Conservation (phyloP, 2,113 vertebrate genomes). For the Thalassarche chlororhynchos region DNA sequence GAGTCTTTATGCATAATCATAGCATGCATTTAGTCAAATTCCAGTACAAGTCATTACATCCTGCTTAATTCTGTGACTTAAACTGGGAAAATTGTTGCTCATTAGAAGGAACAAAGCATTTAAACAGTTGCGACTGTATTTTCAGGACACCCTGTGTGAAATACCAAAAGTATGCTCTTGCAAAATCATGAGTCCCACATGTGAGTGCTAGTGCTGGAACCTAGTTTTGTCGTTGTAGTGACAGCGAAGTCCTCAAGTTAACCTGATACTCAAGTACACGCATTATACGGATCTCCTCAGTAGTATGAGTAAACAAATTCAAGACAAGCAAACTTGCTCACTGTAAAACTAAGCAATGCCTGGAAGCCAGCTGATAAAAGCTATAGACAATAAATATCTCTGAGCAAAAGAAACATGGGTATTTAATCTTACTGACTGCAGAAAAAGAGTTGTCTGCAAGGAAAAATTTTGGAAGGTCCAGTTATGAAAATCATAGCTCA, state of each 20-base stretch:
- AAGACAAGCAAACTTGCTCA: neutral
- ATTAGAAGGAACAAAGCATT: constrained; percentile 1
- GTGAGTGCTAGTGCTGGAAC: neutral
- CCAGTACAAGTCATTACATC: constrained; percentile 9
- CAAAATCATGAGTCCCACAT: neutral
- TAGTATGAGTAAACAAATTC: neutral
- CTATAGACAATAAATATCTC: neutral
- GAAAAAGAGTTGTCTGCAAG: neutral
- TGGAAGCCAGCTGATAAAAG: neutral
- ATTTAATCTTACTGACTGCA: neutral
- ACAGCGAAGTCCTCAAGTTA: neutral
- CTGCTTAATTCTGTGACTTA: constrained; percentile 14
- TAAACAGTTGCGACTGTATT: neutral
- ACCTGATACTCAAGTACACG: neutral
- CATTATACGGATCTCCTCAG: neutral
- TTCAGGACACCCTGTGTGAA: neutral
- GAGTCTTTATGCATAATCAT: neutral
- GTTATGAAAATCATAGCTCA: neutral
- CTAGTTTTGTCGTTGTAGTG: neutral
- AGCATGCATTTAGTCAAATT: constrained; percentile 15
- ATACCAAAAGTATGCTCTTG: neutral
- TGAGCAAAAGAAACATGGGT: neutral
- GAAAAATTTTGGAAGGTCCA: neutral
- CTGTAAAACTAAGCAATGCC: neutral
- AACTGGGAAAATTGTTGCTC: constrained; percentile 10